Conservation (phyloP, 2,888 invertebrate species). For the Frankliniella intonsa region DNA sequence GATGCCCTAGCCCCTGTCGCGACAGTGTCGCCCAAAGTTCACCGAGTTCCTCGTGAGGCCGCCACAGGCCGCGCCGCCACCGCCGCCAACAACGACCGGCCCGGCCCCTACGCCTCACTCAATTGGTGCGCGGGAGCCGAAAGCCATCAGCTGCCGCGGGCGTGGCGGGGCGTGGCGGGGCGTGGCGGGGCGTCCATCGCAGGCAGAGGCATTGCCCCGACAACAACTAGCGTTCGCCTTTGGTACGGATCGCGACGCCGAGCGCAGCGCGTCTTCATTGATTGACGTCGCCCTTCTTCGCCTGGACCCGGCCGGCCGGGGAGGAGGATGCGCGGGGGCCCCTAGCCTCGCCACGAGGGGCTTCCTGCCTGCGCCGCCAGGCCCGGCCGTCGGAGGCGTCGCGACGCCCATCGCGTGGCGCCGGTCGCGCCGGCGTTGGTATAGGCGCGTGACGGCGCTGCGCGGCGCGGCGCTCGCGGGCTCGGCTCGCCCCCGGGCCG, state of each 20-base stretch:
- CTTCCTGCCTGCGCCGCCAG: too few relatives aligned
- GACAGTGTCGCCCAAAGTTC: not conserved
- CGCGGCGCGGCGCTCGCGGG: too few relatives aligned
- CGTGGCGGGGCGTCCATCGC: not conserved
- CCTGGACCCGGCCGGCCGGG: not conserved
- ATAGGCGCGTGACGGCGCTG: too few relatives aligned
- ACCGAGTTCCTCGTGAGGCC: not conserved
- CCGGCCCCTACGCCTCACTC: not conserved
- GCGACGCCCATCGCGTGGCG: not conserved
- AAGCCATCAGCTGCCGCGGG: not conserved
- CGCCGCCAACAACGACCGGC: not conserved
- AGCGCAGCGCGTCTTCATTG: not conserved
- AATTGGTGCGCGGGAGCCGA: slow-evolving; percentile 21
- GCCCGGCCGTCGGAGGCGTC: not conserved
- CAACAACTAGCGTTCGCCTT: not conserved
- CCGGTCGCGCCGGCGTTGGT: too few relatives aligned
- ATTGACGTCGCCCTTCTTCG: not conserved
- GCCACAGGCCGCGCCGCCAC: not conserved
- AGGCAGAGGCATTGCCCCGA: too few relatives aligned
- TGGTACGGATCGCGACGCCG: not conserved
- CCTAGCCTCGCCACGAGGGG: too few relatives aligned
- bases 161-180: not conserved
- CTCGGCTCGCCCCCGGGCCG: not conserved
- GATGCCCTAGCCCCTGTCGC: not conserved
- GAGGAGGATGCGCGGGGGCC: not conserved